Percentiles rank a stretch among this genome's conserved stretches.
Conservation (phyloP, 2,888 invertebrate genomes). For the Exephanes ischioxanthus region DNA sequence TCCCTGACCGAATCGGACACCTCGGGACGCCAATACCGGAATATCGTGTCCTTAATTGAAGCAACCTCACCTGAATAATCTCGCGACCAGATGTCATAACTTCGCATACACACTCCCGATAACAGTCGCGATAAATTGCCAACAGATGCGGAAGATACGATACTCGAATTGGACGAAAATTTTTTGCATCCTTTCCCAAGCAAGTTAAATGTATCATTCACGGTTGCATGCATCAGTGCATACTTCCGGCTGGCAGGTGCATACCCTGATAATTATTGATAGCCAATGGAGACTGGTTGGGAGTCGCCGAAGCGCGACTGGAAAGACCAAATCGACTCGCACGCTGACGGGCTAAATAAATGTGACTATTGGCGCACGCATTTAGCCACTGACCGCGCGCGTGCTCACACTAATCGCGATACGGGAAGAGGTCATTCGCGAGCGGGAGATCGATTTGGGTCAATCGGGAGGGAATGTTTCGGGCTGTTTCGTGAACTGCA, state of each 20-base stretch:
- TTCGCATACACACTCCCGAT: not conserved
- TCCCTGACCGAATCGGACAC: not conserved
- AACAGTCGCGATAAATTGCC: not conserved
- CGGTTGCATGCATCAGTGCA: not conserved
- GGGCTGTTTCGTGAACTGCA: conserved; percentile 68
- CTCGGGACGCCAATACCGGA: not conserved
- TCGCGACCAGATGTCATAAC: not conserved
- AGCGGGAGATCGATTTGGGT: conserved; percentile 70
- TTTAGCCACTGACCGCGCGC: conserved; percentile 39
- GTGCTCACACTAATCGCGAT: conserved; percentile 33
- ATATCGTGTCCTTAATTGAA: not conserved
- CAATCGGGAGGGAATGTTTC: conserved; percentile 64
- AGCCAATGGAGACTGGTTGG: conserved; percentile 7
- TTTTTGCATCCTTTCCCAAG: conserved; percentile 5
- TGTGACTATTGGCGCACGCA: conserved; percentile 17
- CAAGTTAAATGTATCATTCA: not conserved
- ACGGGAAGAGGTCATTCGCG: conserved; percentile 60
- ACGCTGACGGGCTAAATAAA: conserved; percentile 32
- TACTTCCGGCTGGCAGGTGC: conserved; percentile 13
- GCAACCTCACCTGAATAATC: not conserved
- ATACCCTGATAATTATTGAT: conserved; percentile 24
- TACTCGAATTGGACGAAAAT: not conserved
- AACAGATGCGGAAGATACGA: not conserved
- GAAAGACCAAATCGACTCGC: conserved; percentile 20
- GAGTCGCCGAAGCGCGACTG: conserved; percentile 2